Conservation (phyloP, 2,888 invertebrate genomes). For the Therioaphis trifolii region DNA sequence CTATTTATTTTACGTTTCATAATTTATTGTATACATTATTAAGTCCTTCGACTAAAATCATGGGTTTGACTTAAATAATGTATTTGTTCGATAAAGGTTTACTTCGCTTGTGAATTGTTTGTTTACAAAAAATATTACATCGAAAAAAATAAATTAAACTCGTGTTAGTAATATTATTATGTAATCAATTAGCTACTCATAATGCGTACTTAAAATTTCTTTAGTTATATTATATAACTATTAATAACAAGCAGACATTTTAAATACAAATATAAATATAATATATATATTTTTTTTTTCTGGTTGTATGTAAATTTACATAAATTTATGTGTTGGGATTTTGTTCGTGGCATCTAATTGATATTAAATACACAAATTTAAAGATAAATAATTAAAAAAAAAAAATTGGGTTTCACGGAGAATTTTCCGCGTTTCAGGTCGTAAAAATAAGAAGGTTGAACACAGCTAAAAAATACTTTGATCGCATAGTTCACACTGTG, state of each 20-base stretch:
- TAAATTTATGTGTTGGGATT: too few relatives aligned
- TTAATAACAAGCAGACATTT: neutral
- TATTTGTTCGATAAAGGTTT: neutral
- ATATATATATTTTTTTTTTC: too few relatives aligned
- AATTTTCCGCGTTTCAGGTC: constrained; percentile 24
- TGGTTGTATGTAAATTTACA: too few relatives aligned
- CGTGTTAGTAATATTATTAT: neutral
- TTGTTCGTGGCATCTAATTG: too few relatives aligned
- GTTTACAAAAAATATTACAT: neutral
- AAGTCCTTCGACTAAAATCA: neutral
- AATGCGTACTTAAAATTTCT: neutral
- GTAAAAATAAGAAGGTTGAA: constrained; percentile 47
- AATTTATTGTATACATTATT: too few relatives aligned
- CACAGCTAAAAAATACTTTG: constrained; percentile 32
- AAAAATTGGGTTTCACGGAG: constrained; percentile 38
- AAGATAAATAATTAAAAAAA: neutral
- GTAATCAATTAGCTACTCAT: neutral
- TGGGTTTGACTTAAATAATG: neutral
- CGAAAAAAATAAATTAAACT: neutral
- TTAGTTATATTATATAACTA: neutral
- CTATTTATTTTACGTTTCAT: neutral
- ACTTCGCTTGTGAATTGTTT: neutral
- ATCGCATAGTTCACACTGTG: constrained; percentile 46
- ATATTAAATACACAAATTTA: neutral
- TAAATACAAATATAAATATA: too few relatives aligned